These are phyloP conservation scores for Neuroterus valhalla DNA, from an alignment of 1,140 invertebrate genomes.

Conservation along the genomic window DNA sequence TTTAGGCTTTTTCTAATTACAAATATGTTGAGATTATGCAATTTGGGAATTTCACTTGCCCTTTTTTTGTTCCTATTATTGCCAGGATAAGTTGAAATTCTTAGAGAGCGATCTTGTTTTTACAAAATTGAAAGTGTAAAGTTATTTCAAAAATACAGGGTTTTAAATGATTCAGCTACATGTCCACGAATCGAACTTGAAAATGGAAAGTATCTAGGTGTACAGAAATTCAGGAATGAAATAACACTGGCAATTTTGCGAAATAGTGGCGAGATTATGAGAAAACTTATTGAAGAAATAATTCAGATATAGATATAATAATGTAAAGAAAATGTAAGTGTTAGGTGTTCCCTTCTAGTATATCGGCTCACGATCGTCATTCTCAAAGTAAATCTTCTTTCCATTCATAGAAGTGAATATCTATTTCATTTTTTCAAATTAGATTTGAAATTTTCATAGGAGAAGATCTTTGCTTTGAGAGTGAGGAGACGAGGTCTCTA, in stretches of 20 bases:
- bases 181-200: constrained; percentile 25
- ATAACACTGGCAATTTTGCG: constrained; percentile 18
- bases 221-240: constrained; percentile 24
- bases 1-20: not conserved
- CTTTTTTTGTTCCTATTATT: not conserved
- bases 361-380: not conserved
- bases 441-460: not conserved
- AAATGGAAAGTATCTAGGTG: constrained; percentile 15
- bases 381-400: not conserved
- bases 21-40: not conserved
- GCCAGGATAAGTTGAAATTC: constrained; percentile 58
- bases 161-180: constrained; percentile 25
- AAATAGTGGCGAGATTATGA: constrained; percentile 4
- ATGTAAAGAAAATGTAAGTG: constrained; percentile 10
- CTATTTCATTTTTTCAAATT: constrained; percentile 12
- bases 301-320: constrained; percentile 10
- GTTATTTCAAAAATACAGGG: constrained; percentile 26
- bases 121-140: constrained; percentile 10
- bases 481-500: not conserved
- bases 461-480: not conserved
- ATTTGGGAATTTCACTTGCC: not conserved
- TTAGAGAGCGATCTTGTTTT: constrained; percentile 40
- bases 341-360: constrained; percentile 25
- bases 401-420: not conserved
- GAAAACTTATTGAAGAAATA: not conserved